phyloP scores from a whole-genome alignment of 2,797 vertebrate species.

The Poeciliopsis turneri region DNA sequence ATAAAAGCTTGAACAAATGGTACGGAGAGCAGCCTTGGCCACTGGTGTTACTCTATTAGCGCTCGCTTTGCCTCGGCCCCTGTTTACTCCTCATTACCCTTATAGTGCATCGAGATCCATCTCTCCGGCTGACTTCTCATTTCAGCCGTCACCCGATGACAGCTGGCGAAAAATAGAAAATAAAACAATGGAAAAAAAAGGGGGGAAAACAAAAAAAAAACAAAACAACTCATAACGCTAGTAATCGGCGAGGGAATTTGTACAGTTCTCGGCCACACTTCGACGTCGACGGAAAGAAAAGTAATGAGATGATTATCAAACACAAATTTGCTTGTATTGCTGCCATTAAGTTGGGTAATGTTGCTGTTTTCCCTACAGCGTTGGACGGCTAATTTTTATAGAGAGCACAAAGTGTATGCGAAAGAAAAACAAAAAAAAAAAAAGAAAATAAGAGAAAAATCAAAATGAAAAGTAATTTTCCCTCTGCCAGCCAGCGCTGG shows the following conservation, averaged over 20 bases:
- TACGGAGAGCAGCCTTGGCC: conserved; percentile 59
- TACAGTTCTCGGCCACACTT: conserved; percentile 5
- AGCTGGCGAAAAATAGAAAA: conserved; percentile 39
- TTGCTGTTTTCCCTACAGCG: conserved; percentile 60
- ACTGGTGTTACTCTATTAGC: conserved; percentile 47
- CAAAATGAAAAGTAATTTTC: conserved; percentile 43
- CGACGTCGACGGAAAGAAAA: conserved; percentile 52
- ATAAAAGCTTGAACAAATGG: conserved; percentile 65
- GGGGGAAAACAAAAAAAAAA: background rate
- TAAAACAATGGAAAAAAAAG: conserved; percentile 9
- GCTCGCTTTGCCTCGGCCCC: conserved; percentile 29
- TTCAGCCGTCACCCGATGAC: conserved; percentile 34
- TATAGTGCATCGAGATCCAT: conserved; percentile 65
- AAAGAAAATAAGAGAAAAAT: background rate
- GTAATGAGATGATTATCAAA: conserved; percentile 72
- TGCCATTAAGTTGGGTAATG: conserved; percentile 68
- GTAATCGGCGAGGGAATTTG: conserved; percentile 12
- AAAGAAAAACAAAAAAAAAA: background rate
- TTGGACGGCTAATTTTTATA: conserved; percentile 47
- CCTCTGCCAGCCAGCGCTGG: conserved; percentile 31
- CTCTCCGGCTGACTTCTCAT: conserved; percentile 33
- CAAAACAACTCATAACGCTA: background rate
- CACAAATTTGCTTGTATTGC: conserved; percentile 37
- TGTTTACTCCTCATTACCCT: conserved; percentile 70
- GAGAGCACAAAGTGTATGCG: conserved; percentile 11